Conservation (phyloP, 2,888 invertebrate genomes). For the Ariolimax columbianus region DNA sequence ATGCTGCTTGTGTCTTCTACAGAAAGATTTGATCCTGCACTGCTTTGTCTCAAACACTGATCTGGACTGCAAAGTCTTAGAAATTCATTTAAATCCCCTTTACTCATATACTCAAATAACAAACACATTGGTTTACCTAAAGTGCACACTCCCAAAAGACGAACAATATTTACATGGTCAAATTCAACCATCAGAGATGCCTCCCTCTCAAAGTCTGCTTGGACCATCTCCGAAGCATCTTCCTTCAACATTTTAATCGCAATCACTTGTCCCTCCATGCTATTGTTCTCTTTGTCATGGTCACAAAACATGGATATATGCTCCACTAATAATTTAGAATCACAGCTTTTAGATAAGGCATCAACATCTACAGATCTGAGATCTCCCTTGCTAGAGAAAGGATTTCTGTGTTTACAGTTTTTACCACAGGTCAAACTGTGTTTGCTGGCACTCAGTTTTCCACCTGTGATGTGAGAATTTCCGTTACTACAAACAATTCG, state of each 20-base stretch:
- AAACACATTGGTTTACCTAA: constrained; percentile 97
- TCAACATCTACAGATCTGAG: constrained; percentile 22
- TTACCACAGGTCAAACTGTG: constrained; percentile 43
- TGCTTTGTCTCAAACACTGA: constrained; percentile 65
- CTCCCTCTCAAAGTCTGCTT: constrained; percentile 95
- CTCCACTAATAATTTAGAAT: constrained; percentile 37
- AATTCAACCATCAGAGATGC: constrained; percentile 96
- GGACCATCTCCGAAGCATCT: constrained; percentile 95
- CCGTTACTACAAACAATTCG: constrained; percentile 57
- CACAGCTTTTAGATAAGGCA: constrained; percentile 4
- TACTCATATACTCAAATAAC: constrained; percentile 97
- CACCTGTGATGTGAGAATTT: constrained; percentile 31
- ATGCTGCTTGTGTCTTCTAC: constrained; percentile 19
- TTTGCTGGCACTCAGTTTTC: constrained; percentile 47
- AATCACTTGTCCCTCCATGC: constrained; percentile 90
- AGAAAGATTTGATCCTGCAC: neutral
- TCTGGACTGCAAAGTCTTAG: constrained; percentile 85
- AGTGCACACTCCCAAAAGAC: constrained; percentile 94
- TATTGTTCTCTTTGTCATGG: constrained; percentile 80
- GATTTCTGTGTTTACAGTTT: constrained; percentile 26
- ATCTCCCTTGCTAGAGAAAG: constrained; percentile 40
- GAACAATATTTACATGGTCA: constrained; percentile 98
- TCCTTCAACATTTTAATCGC: constrained; percentile 99
- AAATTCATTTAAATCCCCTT: constrained; percentile 97
- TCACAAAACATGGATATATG: constrained; percentile 3